Percentiles rank a stretch among this genome's conserved stretches.
phyloP scores from a whole-genome alignment of 2,797 vertebrate genomes.

The Saxicola maurus region DNA sequence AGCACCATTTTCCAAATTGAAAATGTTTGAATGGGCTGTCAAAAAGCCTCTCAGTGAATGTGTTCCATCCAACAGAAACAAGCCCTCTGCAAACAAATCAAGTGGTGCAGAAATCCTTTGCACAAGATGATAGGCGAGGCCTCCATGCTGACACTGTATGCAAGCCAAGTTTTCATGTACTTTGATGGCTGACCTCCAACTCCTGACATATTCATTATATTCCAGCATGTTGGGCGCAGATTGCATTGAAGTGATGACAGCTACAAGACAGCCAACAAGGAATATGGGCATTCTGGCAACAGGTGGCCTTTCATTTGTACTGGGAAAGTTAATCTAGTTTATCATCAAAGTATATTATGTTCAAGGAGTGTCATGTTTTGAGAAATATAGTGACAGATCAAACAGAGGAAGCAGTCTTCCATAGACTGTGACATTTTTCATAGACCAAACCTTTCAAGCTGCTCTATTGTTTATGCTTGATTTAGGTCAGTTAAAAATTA shows the following conservation, averaged over 20 bases:
- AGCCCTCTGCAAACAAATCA: slow-evolving; percentile 82
- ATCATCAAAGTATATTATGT: slow-evolving; percentile 82
- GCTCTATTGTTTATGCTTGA: slow-evolving; percentile 69
- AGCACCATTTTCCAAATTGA: slow-evolving; percentile 71
- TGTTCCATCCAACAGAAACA: slow-evolving; percentile 79
- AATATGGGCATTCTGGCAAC: slow-evolving; percentile 81
- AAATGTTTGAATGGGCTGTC: slow-evolving; percentile 82
- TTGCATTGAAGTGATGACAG: slow-evolving; percentile 83
- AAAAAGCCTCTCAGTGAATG: slow-evolving; percentile 77
- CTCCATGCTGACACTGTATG: slow-evolving; percentile 77
- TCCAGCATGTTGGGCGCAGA: slow-evolving; percentile 79
- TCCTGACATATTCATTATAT: slow-evolving; percentile 86
- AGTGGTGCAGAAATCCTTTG: slow-evolving; percentile 80
- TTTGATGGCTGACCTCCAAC: slow-evolving; percentile 86
- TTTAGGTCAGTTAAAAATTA: slow-evolving; percentile 62
- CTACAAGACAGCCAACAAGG: slow-evolving; percentile 82
- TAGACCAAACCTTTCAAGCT: slow-evolving; percentile 66
- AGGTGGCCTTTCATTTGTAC: slow-evolving; percentile 83
- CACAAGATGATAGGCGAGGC: slow-evolving; percentile 78
- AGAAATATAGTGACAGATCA: slow-evolving; percentile 76
- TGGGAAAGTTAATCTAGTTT: slow-evolving; percentile 83
- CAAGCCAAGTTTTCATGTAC: slow-evolving; percentile 84
- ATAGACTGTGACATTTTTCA: slow-evolving; percentile 69
- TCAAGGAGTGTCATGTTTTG: slow-evolving; percentile 78
- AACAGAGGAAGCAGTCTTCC: slow-evolving; percentile 73